phyloP scores from a whole-genome alignment of 2,888 invertebrate species.

The Unio delphinus region DNA sequence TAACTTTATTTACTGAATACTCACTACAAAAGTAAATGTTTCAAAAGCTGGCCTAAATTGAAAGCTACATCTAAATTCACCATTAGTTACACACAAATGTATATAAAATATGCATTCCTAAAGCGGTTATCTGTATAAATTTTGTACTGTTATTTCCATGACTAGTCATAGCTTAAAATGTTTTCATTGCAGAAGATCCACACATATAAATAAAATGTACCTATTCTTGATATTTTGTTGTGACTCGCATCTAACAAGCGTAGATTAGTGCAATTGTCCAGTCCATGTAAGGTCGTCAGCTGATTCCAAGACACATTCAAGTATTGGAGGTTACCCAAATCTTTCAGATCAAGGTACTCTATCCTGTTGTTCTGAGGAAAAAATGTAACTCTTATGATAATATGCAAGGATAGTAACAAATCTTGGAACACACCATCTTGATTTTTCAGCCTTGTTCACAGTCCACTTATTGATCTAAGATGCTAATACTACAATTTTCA shows the following conservation, averaged over 20 bases:
- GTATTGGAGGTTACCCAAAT: conserved; percentile 53
- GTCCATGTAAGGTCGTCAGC: conserved; percentile 60
- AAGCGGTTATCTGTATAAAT: neutral
- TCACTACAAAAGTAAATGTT: too few relatives aligned
- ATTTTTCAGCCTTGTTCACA: too few relatives aligned
- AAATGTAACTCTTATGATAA: neutral
- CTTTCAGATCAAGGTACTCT: conserved; percentile 61
- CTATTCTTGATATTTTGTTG: conserved; percentile 63
- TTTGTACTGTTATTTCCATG: too few relatives aligned
- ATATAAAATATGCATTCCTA: neutral
- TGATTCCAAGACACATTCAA: conserved; percentile 62
- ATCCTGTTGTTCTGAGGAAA: conserved; percentile 51
- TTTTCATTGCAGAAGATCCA: conserved; percentile 1
- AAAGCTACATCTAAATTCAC: too few relatives aligned
- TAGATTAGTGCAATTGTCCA: conserved; percentile 63
- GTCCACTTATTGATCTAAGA: too few relatives aligned
- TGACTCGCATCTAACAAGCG: conserved; percentile 61
- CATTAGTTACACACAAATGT: neutral
- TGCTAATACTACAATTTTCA: too few relatives aligned
- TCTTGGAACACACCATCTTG: neutral
- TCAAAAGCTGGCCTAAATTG: too few relatives aligned
- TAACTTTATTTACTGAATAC: too few relatives aligned
- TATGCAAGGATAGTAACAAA: neutral
- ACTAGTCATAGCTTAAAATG: too few relatives aligned
- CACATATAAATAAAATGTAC: conserved; percentile 35